phyloP scores from a whole-genome alignment of 2,113 vertebrate species.

The Lamprotornis superbus region DNA sequence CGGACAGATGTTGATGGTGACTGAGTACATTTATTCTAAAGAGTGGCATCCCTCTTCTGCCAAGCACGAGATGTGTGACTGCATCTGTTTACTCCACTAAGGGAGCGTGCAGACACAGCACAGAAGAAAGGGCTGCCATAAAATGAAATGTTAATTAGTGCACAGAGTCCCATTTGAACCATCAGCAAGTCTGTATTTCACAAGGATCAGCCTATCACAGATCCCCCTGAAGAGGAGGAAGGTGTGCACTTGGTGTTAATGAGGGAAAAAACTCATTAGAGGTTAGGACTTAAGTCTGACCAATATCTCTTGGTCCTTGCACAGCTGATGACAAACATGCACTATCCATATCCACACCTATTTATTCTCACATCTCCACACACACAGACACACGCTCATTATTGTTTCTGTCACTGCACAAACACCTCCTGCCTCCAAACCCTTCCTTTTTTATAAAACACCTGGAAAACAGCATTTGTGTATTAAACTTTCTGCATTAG shows the following conservation, averaged over 20 bases:
- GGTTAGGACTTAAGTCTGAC: neutral
- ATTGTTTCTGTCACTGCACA: neutral
- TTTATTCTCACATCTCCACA: neutral
- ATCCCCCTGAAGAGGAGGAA: neutral
- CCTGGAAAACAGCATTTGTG: neutral
- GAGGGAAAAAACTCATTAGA: neutral
- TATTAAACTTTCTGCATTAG: neutral
- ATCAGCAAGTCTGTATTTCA: neutral
- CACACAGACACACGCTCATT: neutral
- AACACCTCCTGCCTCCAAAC: neutral
- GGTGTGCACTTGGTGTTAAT: neutral
- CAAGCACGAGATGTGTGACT: constrained; percentile 58
- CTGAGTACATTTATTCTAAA: constrained; percentile 53
- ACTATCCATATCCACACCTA: too few species aligned
- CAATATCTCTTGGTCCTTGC: neutral
- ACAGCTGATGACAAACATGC: neutral
- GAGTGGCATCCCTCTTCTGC: constrained; percentile 73
- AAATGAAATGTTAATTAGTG: constrained; percentile 72
- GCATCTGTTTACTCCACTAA: constrained; percentile 71
- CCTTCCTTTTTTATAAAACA: neutral
- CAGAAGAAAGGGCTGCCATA: constrained; percentile 67
- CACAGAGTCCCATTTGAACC: neutral
- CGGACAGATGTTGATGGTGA: constrained; percentile 76
- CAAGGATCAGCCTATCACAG: neutral
- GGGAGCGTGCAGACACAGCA: constrained; percentile 55